A percentile compares a stretch with the other conserved stretches of the same genome.
Evolutionary conservation across 2,113 vertebrate genomes (phyloP).

Genomic region (Tragulus kanchil): DNA sequence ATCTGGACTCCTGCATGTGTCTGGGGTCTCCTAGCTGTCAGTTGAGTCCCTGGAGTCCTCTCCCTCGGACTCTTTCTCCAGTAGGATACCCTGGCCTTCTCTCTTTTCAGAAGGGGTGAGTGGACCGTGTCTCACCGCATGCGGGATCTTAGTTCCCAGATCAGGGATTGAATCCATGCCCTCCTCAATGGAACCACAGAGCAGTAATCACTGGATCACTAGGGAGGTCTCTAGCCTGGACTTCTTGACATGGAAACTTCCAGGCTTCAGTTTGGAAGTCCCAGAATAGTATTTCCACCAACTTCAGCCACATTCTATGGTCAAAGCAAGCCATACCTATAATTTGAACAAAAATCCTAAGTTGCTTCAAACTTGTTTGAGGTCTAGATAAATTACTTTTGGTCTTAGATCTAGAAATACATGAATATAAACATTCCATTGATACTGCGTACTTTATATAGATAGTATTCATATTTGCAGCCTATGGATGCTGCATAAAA

Average conservation of each 20-base stretch:
- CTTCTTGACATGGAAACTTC: not conserved
- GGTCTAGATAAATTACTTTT: not conserved
- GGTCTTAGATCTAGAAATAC: not conserved
- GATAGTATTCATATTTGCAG: not conserved
- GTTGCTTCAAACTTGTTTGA: not conserved
- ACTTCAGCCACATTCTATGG: not conserved
- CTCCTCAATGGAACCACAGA: not conserved
- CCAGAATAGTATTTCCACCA: not conserved
- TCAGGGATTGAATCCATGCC: not conserved
- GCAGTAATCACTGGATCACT: not conserved
- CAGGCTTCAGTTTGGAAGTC: not conserved
- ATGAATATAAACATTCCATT: not conserved
- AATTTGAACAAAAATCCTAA: not conserved
- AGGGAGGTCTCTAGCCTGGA: not conserved
- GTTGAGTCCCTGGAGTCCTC: not conserved
- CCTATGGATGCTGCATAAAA: not conserved
- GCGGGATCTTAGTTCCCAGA: not conserved
- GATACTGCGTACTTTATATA: not conserved
- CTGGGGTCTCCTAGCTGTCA: not conserved
- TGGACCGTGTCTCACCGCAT: not conserved
- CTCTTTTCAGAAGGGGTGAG: not conserved
- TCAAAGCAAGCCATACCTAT: constrained; percentile 27
- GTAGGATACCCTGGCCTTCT: not conserved
- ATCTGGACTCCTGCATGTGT: not conserved
- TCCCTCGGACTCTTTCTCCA: not conserved